Base-by-base conservation (phyloP, 2,113 vertebrate species). In the Centropus unirufus region DNA sequence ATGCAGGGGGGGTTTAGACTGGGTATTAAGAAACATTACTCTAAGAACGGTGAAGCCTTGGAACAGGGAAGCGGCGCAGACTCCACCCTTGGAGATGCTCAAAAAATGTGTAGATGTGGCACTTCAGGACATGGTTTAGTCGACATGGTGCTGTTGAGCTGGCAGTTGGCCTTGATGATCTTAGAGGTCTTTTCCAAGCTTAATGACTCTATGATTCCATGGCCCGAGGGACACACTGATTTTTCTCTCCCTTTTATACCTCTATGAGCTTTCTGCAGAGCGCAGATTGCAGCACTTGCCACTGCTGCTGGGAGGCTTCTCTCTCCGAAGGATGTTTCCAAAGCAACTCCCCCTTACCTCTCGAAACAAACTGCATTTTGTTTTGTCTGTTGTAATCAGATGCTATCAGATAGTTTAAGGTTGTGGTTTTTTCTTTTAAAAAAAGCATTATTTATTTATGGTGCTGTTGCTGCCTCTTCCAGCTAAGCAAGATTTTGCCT, bases 391-490 rank as follows among this genome's bases (percentile, higher is more conserved):
- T 74, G 51, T 58, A 69, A 92, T 92, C 46, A 64, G 63, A 66
- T 14, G 14, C 19, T 17, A 75, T 92, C 47, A 70, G 30, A 36
- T 32, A 49, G 55, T 36, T 83, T 83, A 64, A 89, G 44, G 15
- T 26, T 54, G 20, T 44, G 5, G 5, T 21, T 69, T 36, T 69
- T 68, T 36, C 36, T 18, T 49, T 61, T 47, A 9, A 58, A 64
- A 59, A 62, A 26, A 32, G 14, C n/a, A 66, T 93, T 75, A 72
- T 79, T 94, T 92, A 95, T 94, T 94, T 59, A 95, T 52, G 29
- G 24, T 29, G 39, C 1, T 84, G 89, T 83, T 47, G 81, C 78
- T 88, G 49, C 0, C 0, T 87, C 29, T 70, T 61, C 58, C 49
- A 59, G 26, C 59, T 8, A 72, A 63, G 61, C 27, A 64, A 66